Evolutionary conservation across 2,888 invertebrate species (phyloP), one percentile per base, ranked within the genome.

Genomic region (Deroplatys truncata): DNA sequence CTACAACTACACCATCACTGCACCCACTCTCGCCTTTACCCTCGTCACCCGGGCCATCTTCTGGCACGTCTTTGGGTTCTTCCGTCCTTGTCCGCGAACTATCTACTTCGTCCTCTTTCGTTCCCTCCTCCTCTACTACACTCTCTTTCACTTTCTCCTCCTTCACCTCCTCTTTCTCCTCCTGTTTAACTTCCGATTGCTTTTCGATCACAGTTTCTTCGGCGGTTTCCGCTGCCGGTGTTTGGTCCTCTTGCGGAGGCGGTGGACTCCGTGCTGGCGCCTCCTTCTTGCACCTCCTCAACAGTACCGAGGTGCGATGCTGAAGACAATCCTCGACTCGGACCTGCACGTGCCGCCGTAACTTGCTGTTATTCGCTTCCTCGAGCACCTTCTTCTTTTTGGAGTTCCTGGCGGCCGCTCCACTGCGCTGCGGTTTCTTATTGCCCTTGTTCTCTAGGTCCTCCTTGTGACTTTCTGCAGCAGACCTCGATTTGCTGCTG

Each of bases 281-380:
- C 29, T 84, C 31, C 89, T 89, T 89, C 82, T 82, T 84, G 85
- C 89, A 89, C 29, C 86, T 86, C 35, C 86, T 72, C 25, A 82
- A 29, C 29, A 82, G 82, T 56, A 56, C n/a, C n/a, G 86, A 86
- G 43, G 56, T 85, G 82, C 88, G 88, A 28, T 35, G 88, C 91
- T 93, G 93, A 92, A 93, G 92, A 91, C 94, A 93, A 91, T 93
- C 93, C 91, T 93, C 93, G 43, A 93, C 93, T 84, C 93, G 92
- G 88, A 93, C 92, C 91, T 93, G 93, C 90, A 93, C 93, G 90
- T 93, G 93, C 91, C 93, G 92, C 28, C 85, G 85, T 91, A 93
- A 93, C 91, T 94, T 94, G 91, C 93, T 93, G 91, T 93, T 94
- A 91, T 93, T 93, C 82, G 93, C 93, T 91, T 93, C 93, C 91